Evolutionary conservation across 30 jellyfish, hydroid and myxozoan genomes (phyloP).

Genomic region (Chrysaora quinquecirrha): DNA sequence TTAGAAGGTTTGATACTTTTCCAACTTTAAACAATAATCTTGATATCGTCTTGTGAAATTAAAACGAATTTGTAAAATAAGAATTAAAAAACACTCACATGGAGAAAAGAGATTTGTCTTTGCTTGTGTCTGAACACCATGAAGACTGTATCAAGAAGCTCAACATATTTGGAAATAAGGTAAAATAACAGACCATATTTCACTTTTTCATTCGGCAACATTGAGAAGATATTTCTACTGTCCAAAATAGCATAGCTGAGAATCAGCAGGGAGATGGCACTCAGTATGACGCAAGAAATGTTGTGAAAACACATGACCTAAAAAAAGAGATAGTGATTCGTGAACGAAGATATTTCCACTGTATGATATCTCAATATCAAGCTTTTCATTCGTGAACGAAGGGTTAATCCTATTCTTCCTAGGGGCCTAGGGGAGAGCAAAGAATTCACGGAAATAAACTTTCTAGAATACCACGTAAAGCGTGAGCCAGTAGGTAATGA

Average conservation of each 20-base stretch:
- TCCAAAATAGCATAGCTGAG: constrained; percentile 56
- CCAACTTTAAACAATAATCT: not conserved
- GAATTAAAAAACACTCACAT: constrained; percentile 55
- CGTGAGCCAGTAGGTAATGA: not conserved
- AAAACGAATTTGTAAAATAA: not conserved
- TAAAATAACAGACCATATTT: constrained; percentile 59
- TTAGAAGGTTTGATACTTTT: not conserved
- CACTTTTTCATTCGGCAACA: constrained; percentile 29
- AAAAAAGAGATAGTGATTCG: constrained; percentile 1
- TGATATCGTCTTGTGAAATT: not conserved
- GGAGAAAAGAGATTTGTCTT: constrained; percentile 81
- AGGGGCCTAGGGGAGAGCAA: not conserved
- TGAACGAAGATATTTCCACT: not conserved
- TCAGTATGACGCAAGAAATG: constrained; percentile 66
- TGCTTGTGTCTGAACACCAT: constrained; percentile 89
- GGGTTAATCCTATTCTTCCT: not conserved
- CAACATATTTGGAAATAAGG: constrained; percentile 76
- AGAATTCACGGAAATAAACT: not conserved
- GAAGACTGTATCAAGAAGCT: constrained; percentile 88
- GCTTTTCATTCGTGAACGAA: not conserved
- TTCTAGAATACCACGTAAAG: not conserved
- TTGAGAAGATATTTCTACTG: constrained; percentile 61
- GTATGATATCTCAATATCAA: not conserved
- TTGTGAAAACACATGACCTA: constrained; percentile 79
- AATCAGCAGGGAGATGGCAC: constrained; percentile 35